These are phyloP conservation scores for Tauraco erythrolophus DNA, from an alignment of 2,113 vertebrate genomes.

Conservation along the genomic window DNA sequence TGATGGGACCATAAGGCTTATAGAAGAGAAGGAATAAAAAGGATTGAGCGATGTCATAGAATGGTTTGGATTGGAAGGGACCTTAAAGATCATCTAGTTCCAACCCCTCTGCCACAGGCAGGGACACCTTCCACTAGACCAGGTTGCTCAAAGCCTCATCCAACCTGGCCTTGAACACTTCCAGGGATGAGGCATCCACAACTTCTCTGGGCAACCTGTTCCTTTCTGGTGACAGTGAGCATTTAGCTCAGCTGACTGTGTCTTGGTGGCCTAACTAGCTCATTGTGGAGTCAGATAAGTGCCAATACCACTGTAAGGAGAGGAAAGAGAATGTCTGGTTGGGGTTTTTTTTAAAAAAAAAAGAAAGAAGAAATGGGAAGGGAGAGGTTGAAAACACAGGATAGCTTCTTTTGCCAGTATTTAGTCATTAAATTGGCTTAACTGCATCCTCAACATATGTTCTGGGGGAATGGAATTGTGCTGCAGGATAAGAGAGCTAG, in stretches of 20 bases:
- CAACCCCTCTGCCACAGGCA: too few species aligned
- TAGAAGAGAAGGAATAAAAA: neutral
- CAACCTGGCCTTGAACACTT: too few species aligned
- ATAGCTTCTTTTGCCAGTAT: neutral
- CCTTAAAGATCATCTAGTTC: too few species aligned
- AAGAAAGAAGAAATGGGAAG: neutral
- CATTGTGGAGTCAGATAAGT: neutral
- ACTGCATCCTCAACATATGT: neutral
- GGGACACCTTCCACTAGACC: too few species aligned
- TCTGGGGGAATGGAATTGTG: neutral
- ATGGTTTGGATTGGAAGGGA: too few species aligned
- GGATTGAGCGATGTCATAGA: neutral
- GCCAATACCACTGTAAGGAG: neutral
- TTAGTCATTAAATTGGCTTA: neutral
- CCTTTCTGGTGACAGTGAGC: neutral
- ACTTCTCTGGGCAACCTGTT: neutral
- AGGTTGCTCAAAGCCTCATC: too few species aligned
- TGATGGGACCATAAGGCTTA: neutral
- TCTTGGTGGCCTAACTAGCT: neutral
- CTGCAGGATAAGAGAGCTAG: neutral
- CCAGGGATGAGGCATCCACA: too few species aligned
- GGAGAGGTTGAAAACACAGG: neutral
- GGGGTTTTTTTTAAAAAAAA: neutral
- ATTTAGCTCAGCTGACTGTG: neutral
- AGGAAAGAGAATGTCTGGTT: neutral